Conservation (phyloP, 1,140 invertebrate genomes). For the Lepidurus couesii region DNA sequence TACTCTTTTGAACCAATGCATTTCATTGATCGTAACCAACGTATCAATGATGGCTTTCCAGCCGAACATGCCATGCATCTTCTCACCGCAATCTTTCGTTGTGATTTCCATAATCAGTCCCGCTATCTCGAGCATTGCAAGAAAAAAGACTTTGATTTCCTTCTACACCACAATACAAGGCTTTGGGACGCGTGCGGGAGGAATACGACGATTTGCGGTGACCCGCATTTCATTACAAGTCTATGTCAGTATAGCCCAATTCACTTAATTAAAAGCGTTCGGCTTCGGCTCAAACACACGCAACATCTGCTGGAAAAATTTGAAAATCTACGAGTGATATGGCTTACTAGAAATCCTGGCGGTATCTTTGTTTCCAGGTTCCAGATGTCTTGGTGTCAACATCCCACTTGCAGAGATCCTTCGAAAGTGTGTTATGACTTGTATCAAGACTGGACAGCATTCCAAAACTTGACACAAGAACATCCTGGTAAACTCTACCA, state of each 20-base stretch:
- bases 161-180: constrained; percentile 38
- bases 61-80: constrained; percentile 37
- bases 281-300: constrained; percentile 38
- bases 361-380: constrained; percentile 42
- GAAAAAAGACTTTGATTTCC: constrained; percentile 32
- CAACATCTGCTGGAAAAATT: constrained; percentile 35
- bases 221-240: constrained; percentile 38
- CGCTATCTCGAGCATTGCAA: constrained; percentile 34
- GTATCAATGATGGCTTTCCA: constrained; percentile 34
- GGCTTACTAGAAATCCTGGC: constrained; percentile 43
- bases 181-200: constrained; percentile 38
- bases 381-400: constrained; percentile 41
- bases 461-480: constrained; percentile 37
- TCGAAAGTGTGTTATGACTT: constrained; percentile 41
- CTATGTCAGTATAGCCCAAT: constrained; percentile 39
- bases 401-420: constrained; percentile 40
- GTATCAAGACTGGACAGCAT: constrained; percentile 38
- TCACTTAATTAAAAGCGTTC: constrained; percentile 40
- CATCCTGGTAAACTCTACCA: constrained; percentile 39
- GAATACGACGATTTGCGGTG: constrained; percentile 37
- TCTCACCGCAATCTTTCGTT: constrained; percentile 37
- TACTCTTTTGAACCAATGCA: constrained; percentile 47
- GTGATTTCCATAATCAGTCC: constrained; percentile 35
- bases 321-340: constrained; percentile 39
- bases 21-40: constrained; percentile 15